Evolutionary conservation across 2,113 vertebrate genomes (phyloP).

Genomic region (Hystrix cristata): DNA sequence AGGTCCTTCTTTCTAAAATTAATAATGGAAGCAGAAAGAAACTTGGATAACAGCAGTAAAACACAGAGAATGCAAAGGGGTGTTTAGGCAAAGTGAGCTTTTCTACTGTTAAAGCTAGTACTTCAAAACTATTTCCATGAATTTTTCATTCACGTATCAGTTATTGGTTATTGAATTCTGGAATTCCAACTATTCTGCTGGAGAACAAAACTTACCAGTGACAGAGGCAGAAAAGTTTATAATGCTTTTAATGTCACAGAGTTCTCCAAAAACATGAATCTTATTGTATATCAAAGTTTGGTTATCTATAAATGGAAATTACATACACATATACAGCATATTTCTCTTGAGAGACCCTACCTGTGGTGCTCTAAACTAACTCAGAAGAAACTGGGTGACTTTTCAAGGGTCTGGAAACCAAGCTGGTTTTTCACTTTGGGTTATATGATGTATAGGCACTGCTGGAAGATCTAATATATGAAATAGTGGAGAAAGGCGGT

Average conservation of each 20-base stretch:
- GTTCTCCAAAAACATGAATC: slow-evolving; percentile 37
- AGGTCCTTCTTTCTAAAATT: slow-evolving; percentile 29
- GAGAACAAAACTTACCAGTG: neutral
- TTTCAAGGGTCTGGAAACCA: neutral
- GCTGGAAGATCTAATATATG: neutral
- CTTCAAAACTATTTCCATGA: neutral
- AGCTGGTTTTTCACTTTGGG: neutral
- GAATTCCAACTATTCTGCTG: slow-evolving; percentile 8
- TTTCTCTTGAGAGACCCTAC: slow-evolving; percentile 29
- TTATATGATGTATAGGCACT: neutral
- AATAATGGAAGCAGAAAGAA: slow-evolving; percentile 24
- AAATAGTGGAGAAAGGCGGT: slow-evolving; percentile 10
- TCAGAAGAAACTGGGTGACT: slow-evolving; percentile 1
- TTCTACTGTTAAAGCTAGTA: neutral
- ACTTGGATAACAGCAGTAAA: slow-evolving; percentile 57
- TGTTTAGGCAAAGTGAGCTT: neutral
- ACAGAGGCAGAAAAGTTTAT: slow-evolving; percentile 5
- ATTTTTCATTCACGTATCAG: neutral
- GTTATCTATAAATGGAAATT: slow-evolving; percentile 61
- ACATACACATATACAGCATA: slow-evolving; percentile 6
- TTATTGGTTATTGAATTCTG: slow-evolving; percentile 10
- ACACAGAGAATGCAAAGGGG: neutral
- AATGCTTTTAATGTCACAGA: slow-evolving; percentile 35
- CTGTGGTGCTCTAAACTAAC: slow-evolving; percentile 25
- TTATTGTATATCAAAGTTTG: slow-evolving; percentile 48